Percentiles rank a stretch among this genome's conserved stretches.
These are phyloP conservation scores for Athripsodes cinereus DNA, from an alignment of 2,888 invertebrate species.

Conservation along the genomic window DNA sequence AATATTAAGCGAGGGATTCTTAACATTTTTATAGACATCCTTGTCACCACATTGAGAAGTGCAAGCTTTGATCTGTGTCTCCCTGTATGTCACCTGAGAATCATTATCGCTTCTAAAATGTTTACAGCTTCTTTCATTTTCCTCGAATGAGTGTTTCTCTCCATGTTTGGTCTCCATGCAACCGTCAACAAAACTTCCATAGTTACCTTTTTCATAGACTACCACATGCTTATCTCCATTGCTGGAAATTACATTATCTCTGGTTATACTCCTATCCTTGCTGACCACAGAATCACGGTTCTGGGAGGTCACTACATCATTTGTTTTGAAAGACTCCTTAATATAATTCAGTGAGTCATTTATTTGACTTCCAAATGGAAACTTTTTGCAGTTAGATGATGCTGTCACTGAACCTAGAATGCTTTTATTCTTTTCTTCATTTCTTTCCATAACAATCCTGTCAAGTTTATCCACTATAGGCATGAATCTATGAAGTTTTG, in stretches of 20 bases:
- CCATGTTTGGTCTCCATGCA: slow-evolving; percentile 29
- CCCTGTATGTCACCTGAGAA: neutral
- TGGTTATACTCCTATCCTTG: no score
- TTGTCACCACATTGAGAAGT: neutral
- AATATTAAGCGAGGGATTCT: neutral
- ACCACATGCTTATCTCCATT: slow-evolving; percentile 37
- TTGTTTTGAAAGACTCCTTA: slow-evolving; percentile 10
- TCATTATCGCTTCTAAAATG: slow-evolving; percentile 11
- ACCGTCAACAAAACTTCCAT: slow-evolving; percentile 39
- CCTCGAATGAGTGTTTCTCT: slow-evolving; percentile 10
- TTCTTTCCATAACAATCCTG: slow-evolving; percentile 39
- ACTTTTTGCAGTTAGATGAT: neutral
- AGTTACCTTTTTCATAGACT: slow-evolving; percentile 44
- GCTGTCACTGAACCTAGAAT: neutral
- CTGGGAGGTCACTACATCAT: neutral
- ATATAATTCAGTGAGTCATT: no score
- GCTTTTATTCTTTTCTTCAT: slow-evolving; percentile 27
- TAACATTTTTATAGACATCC: neutral
- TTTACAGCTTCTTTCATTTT: slow-evolving; percentile 8
- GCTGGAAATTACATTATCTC: no score
- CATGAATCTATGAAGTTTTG: slow-evolving; percentile 40
- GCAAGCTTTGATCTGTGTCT: neutral
- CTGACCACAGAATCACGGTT: neutral
- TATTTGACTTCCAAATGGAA: neutral
- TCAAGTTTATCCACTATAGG: slow-evolving; percentile 41